These are phyloP conservation scores for Eurystomus glaucurus DNA, from an alignment of 2,797 vertebrate species.

Conservation along the genomic window DNA sequence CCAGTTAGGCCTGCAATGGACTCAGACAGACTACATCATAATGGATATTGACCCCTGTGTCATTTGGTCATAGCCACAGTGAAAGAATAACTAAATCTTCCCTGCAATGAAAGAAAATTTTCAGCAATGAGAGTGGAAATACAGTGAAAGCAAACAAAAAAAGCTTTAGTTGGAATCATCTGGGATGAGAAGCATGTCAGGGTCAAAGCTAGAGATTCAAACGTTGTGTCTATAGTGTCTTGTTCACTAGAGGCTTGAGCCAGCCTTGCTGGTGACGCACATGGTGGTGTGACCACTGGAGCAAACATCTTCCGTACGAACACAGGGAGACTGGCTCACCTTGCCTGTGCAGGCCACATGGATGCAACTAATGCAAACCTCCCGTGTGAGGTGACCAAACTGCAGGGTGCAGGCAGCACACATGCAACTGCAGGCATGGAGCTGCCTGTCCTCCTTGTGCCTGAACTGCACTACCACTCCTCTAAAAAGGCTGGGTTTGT, in stretches of 20 bases:
- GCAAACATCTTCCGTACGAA: neutral
- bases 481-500: neutral
- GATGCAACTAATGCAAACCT: neutral
- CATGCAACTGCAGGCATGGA: fast-evolving
- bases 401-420: neutral
- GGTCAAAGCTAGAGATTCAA: neutral
- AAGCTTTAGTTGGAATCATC: neutral
- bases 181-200: fast-evolving
- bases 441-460: fast-evolving
- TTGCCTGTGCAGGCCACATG: fast-evolving
- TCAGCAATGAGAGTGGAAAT: neutral
- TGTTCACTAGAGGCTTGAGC: neutral
- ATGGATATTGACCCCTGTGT: fast-evolving
- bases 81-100: neutral
- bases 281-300: fast-evolving
- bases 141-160: neutral
- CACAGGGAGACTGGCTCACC: fast-evolving
- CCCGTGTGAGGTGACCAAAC: fast-evolving
- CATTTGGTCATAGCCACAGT: neutral
- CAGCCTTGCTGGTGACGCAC: neutral
- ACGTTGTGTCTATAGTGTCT: neutral
- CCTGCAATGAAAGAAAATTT: neutral
- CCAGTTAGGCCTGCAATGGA: neutral
- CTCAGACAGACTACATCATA: neutral
- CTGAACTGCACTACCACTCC: neutral